Evolutionary conservation across 2,797 vertebrate species (phyloP).

Genomic region (Pantherophis vulpinus): DNA sequence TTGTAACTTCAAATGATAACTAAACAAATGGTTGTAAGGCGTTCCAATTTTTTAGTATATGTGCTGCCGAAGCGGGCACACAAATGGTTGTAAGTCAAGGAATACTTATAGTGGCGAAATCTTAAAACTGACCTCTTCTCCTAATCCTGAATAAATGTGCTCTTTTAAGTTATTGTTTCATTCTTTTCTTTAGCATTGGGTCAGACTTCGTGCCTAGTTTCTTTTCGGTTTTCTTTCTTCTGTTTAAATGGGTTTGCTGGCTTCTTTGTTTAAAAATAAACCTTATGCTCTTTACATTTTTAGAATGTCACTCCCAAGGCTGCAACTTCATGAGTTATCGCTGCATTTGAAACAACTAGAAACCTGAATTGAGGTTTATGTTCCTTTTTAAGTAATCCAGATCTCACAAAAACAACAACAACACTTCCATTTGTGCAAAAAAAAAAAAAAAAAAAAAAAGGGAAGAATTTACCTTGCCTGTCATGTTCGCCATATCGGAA

Average conservation of each 20-base stretch:
- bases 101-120: too few species aligned
- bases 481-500: background rate
- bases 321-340: constrained; percentile 27
- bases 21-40: too few species aligned
- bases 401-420: background rate
- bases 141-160: background rate
- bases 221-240: constrained; percentile 29
- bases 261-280: background rate
- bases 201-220: constrained; percentile 30
- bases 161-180: constrained; percentile 29
- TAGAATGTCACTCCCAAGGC: background rate
- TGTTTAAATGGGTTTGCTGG: background rate
- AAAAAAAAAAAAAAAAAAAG: background rate
- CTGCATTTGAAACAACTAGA: background rate
- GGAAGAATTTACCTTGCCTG: background rate
- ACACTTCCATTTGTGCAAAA: background rate
- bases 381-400: background rate
- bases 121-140: too few species aligned
- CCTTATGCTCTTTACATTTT: constrained; percentile 1
- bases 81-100: too few species aligned
- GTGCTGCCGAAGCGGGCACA: too few species aligned
- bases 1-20: too few species aligned
- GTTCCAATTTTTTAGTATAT: too few species aligned
- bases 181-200: background rate
- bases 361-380: background rate